Evolutionary conservation across 2,113 vertebrate species (phyloP), one percentile per base, ranked within the genome.

Genomic region (Strix aluco): DNA sequence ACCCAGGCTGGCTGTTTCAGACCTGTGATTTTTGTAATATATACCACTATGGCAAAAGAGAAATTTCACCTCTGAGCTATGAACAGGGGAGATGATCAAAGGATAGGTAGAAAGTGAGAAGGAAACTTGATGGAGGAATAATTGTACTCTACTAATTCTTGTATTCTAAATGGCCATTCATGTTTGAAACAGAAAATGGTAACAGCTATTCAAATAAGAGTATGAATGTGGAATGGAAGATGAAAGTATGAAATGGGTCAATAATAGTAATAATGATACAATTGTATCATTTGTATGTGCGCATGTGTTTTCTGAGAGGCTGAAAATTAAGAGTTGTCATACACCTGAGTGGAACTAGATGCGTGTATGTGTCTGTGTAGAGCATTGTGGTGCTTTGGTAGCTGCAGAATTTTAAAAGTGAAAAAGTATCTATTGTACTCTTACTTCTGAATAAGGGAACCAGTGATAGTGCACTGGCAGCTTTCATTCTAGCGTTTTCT

Each of bases 201-300:
- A 30, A 49, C 9, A 40, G 11, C 29, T 59, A 4, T 74, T 85
- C 47, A 63, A 73, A 49, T 65, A 73, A 66, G 4, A 22, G 11
- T 55, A 23, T 75, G 57, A 59, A 47, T 67, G n/a, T n/a, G 25
- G 27, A 86, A 51, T 72, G n/a, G 51, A 67, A 84, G 25, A 58
- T 49, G 8, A 67, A 71, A 52, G 10, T 46, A 49, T 49, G 11
- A 84, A 70, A 44, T 54, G 4, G 65, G 7, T 71, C 2, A 71
- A 17, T 42, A 91, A 38, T 21, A 57, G 57, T 9, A 34, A 20
- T 26, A 23, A 62, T 36, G 2, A 13, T 85, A 23, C 8, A 62
- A 2, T 30, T 3, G 1, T 67, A 29, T 71, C 0, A 20, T 79
- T 84, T 46, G 3, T 71, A 9, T 86, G 19, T 4, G 4, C 5